Percentiles rank a stretch among this genome's conserved stretches.
Evolutionary conservation across 1,140 invertebrate species (phyloP).

Genomic region (Lamellibrachia luymesi): DNA sequence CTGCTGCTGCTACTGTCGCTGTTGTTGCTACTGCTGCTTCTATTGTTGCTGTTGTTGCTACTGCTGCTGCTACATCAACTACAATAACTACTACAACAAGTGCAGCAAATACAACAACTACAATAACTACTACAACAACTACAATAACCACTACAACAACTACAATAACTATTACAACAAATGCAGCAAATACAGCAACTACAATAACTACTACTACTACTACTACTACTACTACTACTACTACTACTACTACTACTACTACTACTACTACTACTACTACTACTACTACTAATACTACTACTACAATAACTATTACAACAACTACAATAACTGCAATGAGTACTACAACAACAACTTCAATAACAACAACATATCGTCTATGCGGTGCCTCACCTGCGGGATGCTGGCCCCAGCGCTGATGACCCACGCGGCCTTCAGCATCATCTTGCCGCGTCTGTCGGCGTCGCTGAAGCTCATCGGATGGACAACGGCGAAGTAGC

Average conservation of each 20-base stretch:
- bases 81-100: not conserved
- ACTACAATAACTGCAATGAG: not conserved
- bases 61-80: not conserved
- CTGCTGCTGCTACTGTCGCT: not conserved
- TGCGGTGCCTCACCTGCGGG: slow-evolving; percentile 67
- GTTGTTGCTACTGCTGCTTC: not conserved
- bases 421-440: slow-evolving; percentile 73
- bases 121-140: not conserved
- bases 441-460: slow-evolving; percentile 68
- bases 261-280: slow-evolving; percentile 25
- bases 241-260: slow-evolving; percentile 19
- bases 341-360: not conserved
- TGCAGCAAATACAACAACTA: not conserved
- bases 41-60: not conserved
- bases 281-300: not conserved
- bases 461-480: slow-evolving; percentile 71
- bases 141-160: not conserved
- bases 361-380: not conserved
- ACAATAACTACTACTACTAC: not conserved
- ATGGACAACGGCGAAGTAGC: slow-evolving; percentile 75
- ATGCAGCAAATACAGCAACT: not conserved
- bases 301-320: not conserved
- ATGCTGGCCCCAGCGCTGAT: slow-evolving; percentile 68
- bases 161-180: not conserved
- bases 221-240: too few relatives aligned